phyloP scores from a whole-genome alignment of 2,888 invertebrate species.

The Plutella xylostella region DNA sequence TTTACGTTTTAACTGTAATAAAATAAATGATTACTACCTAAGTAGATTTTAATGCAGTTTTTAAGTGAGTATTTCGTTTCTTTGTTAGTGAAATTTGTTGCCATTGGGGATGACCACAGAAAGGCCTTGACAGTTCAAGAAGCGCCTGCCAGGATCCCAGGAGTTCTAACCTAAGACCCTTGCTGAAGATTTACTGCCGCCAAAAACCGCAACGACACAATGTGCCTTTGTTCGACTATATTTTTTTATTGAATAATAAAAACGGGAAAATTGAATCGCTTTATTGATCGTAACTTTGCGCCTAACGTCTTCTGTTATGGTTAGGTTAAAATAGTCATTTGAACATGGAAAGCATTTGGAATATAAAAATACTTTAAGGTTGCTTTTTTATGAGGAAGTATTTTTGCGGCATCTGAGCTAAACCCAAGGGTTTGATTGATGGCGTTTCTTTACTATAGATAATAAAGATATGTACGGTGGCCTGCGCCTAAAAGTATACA shows the following conservation, averaged over 20 bases:
- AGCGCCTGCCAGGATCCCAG: conserved; percentile 33
- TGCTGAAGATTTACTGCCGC: conserved; percentile 61
- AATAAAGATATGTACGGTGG: no score
- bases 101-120: conserved; percentile 46
- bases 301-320: conserved; percentile 42
- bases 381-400: no score
- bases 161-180: conserved; percentile 38
- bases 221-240: conserved; percentile 60
- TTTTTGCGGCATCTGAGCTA: no score
- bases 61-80: not conserved
- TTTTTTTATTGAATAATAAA: conserved; percentile 66
- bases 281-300: conserved; percentile 60
- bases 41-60: no score
- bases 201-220: conserved; percentile 60
- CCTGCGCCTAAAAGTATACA: no score
- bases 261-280: conserved; percentile 55
- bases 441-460: no score
- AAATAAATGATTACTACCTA: no score
- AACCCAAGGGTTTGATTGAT: no score
- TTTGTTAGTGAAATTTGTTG: not conserved
- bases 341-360: no score
- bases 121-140: conserved; percentile 62
- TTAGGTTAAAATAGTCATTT: conserved; percentile 8
- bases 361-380: no score
- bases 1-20: no score